Evolutionary conservation across 2,888 invertebrate genomes (phyloP).

Genomic region (Iphiclides podalirius): DNA sequence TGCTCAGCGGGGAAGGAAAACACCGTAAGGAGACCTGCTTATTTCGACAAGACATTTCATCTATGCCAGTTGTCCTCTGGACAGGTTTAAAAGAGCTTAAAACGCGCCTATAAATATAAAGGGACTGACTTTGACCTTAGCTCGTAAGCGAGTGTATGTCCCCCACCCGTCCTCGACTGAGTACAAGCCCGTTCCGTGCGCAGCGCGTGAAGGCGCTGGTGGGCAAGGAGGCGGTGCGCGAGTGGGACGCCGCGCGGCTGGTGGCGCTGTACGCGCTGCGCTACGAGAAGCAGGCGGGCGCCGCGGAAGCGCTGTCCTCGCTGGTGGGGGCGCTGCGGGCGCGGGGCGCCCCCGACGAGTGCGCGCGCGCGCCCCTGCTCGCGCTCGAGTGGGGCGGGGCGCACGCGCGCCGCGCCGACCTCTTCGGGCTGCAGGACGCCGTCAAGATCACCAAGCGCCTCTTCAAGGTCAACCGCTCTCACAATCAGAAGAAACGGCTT

Average conservation of each 20-base stretch:
- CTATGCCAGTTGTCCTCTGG: no score
- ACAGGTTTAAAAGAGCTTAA: no score
- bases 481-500: constrained; percentile 21
- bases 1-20: no score
- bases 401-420: constrained; percentile 88
- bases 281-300: constrained; percentile 88
- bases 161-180: no score
- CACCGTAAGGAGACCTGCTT: no score
- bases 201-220: constrained; percentile 89
- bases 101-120: no score
- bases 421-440: constrained; percentile 91
- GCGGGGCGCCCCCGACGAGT: constrained; percentile 84
- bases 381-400: constrained; percentile 92
- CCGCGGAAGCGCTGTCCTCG: constrained; percentile 86
- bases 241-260: constrained; percentile 91
- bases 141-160: no score
- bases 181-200: no score
- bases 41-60: no score
- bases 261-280: constrained; percentile 96
- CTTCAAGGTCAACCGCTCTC: no score
- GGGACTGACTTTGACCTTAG: no score
- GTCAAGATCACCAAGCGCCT: constrained; percentile 94
- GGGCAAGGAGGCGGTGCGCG: constrained; percentile 84
- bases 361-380: constrained; percentile 81
- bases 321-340: constrained; percentile 87